These are phyloP conservation scores for Trichogramma dendrolimi DNA, from an alignment of 2,888 invertebrate genomes.

Conservation along the genomic window DNA sequence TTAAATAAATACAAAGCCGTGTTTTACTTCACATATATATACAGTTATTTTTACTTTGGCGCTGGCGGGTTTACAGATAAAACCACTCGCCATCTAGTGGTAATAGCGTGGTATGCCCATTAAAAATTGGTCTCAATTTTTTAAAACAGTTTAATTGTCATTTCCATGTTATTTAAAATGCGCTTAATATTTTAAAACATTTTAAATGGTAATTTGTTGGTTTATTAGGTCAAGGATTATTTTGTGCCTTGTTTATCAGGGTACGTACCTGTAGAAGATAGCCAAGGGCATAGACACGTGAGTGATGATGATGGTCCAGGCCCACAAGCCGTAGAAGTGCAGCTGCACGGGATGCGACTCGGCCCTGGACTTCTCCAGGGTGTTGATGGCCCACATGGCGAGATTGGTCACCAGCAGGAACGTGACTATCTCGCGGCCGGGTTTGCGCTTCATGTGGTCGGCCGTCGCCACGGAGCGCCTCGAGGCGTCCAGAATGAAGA, in stretches of 20 bases:
- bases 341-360: slow-evolving; percentile 89
- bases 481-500: slow-evolving; percentile 87
- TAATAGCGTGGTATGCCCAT: too few relatives aligned
- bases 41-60: too few relatives aligned
- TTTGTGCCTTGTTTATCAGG: too few relatives aligned
- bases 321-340: slow-evolving; percentile 89
- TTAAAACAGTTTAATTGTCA: too few relatives aligned
- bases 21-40: too few relatives aligned
- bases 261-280: slow-evolving; percentile 72
- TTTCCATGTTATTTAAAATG: too few relatives aligned
- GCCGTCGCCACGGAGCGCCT: slow-evolving; percentile 76
- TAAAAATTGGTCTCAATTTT: too few relatives aligned
- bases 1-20: too few relatives aligned
- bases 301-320: slow-evolving; percentile 93
- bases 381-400: slow-evolving; percentile 93
- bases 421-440: slow-evolving; percentile 89
- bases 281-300: slow-evolving; percentile 90
- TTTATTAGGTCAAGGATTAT: not conserved
- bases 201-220: not conserved
- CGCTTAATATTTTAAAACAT: not conserved
- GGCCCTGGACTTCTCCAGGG: slow-evolving; percentile 83
- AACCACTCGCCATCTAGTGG: too few relatives aligned
- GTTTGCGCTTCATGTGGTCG: slow-evolving; percentile 80
- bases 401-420: slow-evolving; percentile 85
- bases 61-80: too few relatives aligned